phyloP scores from a whole-genome alignment of 2,888 invertebrate species.

The Leptura quadrifasciata region DNA sequence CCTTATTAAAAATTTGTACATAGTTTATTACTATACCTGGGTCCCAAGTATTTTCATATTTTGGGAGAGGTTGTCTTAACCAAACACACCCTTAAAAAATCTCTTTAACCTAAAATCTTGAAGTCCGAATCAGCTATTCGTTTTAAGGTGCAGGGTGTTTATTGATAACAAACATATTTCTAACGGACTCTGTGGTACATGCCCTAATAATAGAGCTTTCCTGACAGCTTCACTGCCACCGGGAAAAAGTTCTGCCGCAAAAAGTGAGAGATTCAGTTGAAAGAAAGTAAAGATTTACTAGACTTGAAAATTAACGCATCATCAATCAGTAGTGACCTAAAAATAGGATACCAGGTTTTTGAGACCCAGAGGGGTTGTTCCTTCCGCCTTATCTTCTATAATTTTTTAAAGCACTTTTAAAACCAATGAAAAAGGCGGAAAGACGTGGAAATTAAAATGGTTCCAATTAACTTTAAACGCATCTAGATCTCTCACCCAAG shows the following conservation, averaged over 20 bases:
- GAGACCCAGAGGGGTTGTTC: constrained; percentile 37
- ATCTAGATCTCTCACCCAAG: too few species aligned
- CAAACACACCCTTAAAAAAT: too few species aligned
- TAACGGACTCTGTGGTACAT: constrained; percentile 1
- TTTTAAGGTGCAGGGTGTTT: too few species aligned
- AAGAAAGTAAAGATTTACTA: constrained; percentile 28
- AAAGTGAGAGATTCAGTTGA: constrained; percentile 29
- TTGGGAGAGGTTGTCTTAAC: too few species aligned
- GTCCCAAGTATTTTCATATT: too few species aligned
- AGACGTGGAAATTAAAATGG: constrained; percentile 46
- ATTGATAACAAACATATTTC: too few species aligned
- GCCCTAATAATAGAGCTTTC: not conserved
- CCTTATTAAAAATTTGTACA: too few species aligned
- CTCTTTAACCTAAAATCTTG: too few species aligned
- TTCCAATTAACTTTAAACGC: too few species aligned
- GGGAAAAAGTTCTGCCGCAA: constrained; percentile 20
- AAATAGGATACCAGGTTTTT: constrained; percentile 43
- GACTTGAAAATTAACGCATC: constrained; percentile 35
- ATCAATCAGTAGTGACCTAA: constrained; percentile 1
- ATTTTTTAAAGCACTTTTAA: constrained; percentile 61
- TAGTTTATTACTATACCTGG: too few species aligned
- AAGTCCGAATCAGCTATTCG: too few species aligned
- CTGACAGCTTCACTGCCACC: constrained; percentile 34
- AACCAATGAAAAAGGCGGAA: constrained; percentile 54
- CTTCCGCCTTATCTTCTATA: too few species aligned